Conservation (phyloP, 2,888 invertebrate species). For the Andricus quercusramuli region DNA sequence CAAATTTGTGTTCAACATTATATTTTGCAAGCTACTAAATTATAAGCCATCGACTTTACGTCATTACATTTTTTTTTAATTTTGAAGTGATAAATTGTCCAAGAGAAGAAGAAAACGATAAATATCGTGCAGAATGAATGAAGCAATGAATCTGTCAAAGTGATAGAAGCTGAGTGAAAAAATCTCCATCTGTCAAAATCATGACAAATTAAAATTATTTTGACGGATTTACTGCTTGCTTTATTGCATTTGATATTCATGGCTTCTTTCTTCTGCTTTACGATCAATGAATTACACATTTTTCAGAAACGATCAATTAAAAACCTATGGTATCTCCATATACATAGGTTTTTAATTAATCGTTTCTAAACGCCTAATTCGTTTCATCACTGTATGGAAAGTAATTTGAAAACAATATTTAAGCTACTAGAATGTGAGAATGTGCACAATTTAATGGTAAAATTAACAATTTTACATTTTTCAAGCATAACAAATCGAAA, state of each 20-base stretch:
- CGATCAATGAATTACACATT: not conserved
- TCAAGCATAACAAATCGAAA: too few species aligned
- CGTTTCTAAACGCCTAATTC: too few species aligned
- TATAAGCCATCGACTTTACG: not conserved
- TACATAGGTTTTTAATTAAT: too few species aligned
- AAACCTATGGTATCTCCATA: too few species aligned
- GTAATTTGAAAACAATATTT: too few species aligned
- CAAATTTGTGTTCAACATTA: too few species aligned
- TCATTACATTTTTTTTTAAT: not conserved
- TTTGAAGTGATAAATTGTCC: not conserved
- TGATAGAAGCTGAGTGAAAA: not conserved
- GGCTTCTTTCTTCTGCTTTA: not conserved
- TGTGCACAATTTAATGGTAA: too few species aligned
- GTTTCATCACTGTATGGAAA: too few species aligned
- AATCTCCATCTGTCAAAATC: not conserved
- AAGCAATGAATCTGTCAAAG: not conserved
- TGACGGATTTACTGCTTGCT: not conserved
- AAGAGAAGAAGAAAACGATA: not conserved
- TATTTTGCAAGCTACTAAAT: too few species aligned
- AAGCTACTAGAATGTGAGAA: too few species aligned
- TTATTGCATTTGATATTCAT: not conserved
- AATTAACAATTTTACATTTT: too few species aligned
- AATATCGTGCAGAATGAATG: not conserved
- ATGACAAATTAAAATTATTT: not conserved
- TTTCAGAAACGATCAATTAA: not conserved